Evolutionary conservation across 2,113 vertebrate species (phyloP).

Genomic region (Panurus biarmicus): DNA sequence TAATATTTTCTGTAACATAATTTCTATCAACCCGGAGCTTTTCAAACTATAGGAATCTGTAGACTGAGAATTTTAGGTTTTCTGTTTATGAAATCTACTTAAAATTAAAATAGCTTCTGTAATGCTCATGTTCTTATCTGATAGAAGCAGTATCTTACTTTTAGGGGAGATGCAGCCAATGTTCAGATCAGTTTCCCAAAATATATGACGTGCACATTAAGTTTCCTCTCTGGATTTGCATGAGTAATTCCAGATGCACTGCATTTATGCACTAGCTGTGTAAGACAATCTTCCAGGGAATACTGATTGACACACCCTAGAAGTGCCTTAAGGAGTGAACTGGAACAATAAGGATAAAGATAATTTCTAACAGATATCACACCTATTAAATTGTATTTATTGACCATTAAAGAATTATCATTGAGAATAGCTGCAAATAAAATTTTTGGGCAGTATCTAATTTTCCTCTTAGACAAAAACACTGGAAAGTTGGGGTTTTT

Average conservation of each 20-base stretch:
- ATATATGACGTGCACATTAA: background rate
- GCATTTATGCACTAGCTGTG: background rate
- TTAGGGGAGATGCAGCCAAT: background rate
- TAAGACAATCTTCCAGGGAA: background rate
- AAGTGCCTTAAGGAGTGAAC: background rate
- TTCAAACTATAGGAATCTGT: background rate
- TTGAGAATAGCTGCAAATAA: background rate
- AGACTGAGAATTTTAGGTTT: background rate
- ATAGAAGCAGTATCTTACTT: background rate
- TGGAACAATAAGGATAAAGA: background rate
- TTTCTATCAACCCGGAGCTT: background rate
- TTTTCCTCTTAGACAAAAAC: background rate
- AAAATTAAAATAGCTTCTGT: background rate
- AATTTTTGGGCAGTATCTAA: background rate
- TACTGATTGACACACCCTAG: background rate
- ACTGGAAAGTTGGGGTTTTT: rapidly evolving
- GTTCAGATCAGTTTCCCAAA: background rate
- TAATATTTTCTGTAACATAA: background rate
- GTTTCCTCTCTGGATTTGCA: background rate
- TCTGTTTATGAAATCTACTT: background rate
- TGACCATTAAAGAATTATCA: background rate
- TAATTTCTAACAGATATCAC: background rate
- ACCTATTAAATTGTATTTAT: background rate
- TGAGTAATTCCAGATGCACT: background rate
- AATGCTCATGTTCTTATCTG: background rate